Percentiles rank a stretch among this genome's conserved stretches.
phyloP scores from a whole-genome alignment of 1,140 invertebrate genomes.

The Bombus cullumanus region DNA sequence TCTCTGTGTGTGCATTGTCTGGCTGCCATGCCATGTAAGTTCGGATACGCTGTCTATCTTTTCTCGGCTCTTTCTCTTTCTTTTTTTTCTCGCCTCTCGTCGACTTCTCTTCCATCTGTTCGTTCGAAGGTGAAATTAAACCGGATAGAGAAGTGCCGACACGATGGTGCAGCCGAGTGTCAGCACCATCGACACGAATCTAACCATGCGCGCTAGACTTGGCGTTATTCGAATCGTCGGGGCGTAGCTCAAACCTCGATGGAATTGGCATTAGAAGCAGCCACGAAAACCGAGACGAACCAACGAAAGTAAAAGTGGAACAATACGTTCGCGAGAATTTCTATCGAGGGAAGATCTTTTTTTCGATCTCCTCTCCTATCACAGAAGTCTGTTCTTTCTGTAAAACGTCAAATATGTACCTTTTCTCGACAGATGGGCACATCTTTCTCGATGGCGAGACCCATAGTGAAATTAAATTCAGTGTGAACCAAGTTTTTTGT shows the following conservation, averaged over 20 bases:
- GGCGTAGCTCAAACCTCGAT: neutral
- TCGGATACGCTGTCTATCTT: neutral
- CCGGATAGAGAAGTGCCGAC: slow-evolving; percentile 45
- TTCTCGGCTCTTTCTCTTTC: neutral
- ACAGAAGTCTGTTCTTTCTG: too few relatives aligned
- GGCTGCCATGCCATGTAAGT: neutral
- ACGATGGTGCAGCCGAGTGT: slow-evolving; percentile 28
- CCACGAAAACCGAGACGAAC: slow-evolving; percentile 18
- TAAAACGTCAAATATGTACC: neutral
- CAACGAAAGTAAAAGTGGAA: slow-evolving; percentile 39
- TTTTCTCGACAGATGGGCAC: neutral
- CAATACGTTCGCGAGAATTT: neutral
- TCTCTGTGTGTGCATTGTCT: neutral
- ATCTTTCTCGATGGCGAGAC: too few relatives aligned
- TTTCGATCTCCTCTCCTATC: neutral
- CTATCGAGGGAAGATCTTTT: neutral
- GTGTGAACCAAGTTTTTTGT: too few relatives aligned
- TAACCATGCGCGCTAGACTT: slow-evolving; percentile 2
- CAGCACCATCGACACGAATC: slow-evolving; percentile 25
- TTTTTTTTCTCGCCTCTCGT: neutral
- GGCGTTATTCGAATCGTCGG: slow-evolving; percentile 31
- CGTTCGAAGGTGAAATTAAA: slow-evolving; percentile 60
- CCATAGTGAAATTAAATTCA: too few relatives aligned
- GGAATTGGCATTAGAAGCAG: neutral
- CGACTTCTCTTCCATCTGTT: slow-evolving; percentile 17